Conservation (phyloP, 2,888 invertebrate genomes). For the Drosophila nr. fundita region DNA sequence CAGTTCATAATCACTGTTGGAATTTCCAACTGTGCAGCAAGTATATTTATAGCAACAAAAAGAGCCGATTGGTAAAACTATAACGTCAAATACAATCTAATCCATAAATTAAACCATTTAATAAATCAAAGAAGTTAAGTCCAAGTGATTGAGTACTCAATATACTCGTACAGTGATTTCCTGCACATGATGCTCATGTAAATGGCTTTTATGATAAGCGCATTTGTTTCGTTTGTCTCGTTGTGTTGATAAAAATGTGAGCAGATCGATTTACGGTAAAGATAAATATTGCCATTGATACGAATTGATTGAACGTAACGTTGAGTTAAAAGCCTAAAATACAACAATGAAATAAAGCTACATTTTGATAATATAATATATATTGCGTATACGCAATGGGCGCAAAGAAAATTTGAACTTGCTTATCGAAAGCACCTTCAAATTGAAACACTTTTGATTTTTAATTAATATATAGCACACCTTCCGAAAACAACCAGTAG, state of each 20-base stretch:
- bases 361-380: not conserved
- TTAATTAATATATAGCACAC: conserved; percentile 40
- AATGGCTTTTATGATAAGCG: conserved; percentile 33
- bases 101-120: not conserved
- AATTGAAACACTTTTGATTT: conserved; percentile 1
- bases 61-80: not conserved
- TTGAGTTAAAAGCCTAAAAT: not conserved
- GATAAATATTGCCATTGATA: conserved; percentile 19
- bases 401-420: not conserved
- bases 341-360: not conserved
- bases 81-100: not conserved
- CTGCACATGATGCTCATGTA: conserved; percentile 6
- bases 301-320: not conserved
- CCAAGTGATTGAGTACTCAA: not conserved
- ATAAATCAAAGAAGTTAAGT: conserved; percentile 8
- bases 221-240: conserved; percentile 11
- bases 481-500: conserved; percentile 41
- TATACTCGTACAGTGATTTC: not conserved
- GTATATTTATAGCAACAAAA: not conserved
- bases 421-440: not conserved
- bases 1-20: not conserved
- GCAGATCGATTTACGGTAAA: conserved; percentile 40
- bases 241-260: conserved; percentile 24
- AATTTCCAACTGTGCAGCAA: not conserved
- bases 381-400: conserved; percentile 6